Percentiles rank a stretch among this genome's conserved stretches.
Evolutionary conservation across 1,140 invertebrate genomes (phyloP).

Genomic region (Orchestia grillus): DNA sequence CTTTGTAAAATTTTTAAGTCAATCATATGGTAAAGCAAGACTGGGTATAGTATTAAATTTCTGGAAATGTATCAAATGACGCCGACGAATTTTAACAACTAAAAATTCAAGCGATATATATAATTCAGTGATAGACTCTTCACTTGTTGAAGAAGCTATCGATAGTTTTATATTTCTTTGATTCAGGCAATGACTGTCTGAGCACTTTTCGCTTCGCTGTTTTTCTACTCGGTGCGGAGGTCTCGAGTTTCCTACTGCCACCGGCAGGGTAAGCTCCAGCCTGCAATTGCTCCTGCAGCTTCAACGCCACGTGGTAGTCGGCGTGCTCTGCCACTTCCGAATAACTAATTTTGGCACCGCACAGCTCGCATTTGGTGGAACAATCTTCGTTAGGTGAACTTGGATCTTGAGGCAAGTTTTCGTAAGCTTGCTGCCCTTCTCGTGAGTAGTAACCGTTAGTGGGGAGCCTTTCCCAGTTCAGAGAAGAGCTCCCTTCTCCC

Average conservation of each 20-base stretch:
- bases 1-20: neutral
- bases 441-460: neutral
- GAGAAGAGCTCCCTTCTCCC: neutral
- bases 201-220: neutral
- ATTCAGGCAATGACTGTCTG: neutral
- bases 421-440: neutral
- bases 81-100: neutral
- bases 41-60: neutral
- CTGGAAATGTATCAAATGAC: neutral
- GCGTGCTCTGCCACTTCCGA: slow-evolving; percentile 67
- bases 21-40: neutral
- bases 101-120: neutral
- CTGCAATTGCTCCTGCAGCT: slow-evolving; percentile 58
- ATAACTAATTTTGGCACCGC: slow-evolving; percentile 59
- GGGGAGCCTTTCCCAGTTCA: neutral
- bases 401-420: neutral
- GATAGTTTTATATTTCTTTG: slow-evolving; percentile 40
- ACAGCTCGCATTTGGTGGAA: slow-evolving; percentile 60
- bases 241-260: neutral
- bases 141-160: slow-evolving; percentile 32
- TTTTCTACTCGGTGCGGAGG: neutral
- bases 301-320: slow-evolving; percentile 66
- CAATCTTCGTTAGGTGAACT: neutral
- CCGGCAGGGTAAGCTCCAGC: neutral
- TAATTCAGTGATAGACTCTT: neutral